These are phyloP conservation scores for Hemiscyllium ocellatum DNA, from an alignment of 2,113 vertebrate genomes.

Conservation along the genomic window DNA sequence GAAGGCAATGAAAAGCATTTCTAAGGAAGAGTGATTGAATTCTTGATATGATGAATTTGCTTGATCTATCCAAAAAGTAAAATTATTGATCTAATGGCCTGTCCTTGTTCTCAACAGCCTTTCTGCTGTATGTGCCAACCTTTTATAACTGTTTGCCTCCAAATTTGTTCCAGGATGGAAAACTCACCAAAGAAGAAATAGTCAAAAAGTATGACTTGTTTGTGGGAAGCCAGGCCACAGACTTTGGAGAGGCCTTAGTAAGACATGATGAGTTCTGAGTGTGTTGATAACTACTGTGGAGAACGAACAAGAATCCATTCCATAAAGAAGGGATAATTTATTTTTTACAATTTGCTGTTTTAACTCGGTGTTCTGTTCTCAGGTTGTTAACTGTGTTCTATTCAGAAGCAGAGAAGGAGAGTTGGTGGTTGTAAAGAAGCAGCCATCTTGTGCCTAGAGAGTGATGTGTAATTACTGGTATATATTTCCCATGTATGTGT, in stretches of 20 bases:
- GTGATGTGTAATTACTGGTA: not conserved
- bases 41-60: not conserved
- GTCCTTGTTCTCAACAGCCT: not conserved
- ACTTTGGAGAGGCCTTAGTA: slow-evolving; percentile 81
- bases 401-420: no score
- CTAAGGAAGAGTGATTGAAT: not conserved
- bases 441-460: not conserved
- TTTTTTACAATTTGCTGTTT: slow-evolving; percentile 64
- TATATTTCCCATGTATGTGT: not conserved
- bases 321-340: slow-evolving; percentile 68
- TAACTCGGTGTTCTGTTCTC: slow-evolving; percentile 52
- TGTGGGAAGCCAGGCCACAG: slow-evolving; percentile 87
- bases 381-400: slow-evolving; percentile 46
- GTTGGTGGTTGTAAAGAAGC: not conserved
- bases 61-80: not conserved
- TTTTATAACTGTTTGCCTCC: not conserved
- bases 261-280: slow-evolving; percentile 80
- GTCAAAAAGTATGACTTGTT: slow-evolving; percentile 82
- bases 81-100: not conserved
- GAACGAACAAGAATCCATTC: slow-evolving; percentile 43
- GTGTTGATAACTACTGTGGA: slow-evolving; percentile 19
- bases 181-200: slow-evolving; percentile 77
- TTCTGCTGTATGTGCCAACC: not conserved
- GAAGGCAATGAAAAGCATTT: not conserved
- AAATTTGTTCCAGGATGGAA: slow-evolving; percentile 66